A percentile compares a stretch with the other conserved stretches of the same genome.
Conservation (phyloP, 2,888 invertebrate species). For the Nasonovia ribisnigri region DNA sequence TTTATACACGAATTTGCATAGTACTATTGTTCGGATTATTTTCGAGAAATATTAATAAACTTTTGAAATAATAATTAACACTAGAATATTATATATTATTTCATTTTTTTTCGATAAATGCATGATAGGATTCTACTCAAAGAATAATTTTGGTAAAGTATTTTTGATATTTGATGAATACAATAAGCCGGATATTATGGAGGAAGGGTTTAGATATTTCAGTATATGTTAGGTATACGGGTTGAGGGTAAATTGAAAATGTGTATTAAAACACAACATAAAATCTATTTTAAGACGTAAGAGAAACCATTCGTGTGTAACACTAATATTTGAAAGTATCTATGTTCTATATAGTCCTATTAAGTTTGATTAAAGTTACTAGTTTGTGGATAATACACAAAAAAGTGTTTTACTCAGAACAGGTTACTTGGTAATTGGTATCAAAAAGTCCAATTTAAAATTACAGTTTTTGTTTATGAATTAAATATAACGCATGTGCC, state of each 20-base stretch:
- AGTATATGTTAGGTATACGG: not conserved
- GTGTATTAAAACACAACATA: not conserved
- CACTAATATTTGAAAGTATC: not conserved
- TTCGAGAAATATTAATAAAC: not conserved
- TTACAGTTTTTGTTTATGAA: not conserved
- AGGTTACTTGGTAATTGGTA: not conserved
- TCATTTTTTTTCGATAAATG: not conserved
- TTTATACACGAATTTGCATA: not conserved
- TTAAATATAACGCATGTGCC: not conserved
- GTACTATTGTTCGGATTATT: not conserved
- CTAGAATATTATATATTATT: not conserved
- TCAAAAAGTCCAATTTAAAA: not conserved
- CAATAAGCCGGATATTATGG: not conserved
- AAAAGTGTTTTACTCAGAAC: not conserved
- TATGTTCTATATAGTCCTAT: not conserved
- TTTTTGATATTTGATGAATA: not conserved
- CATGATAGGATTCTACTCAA: not conserved
- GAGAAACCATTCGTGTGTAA: not conserved
- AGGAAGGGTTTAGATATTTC: not conserved
- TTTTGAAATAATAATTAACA: not conserved
- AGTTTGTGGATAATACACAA: not conserved
- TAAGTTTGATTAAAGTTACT: not conserved
- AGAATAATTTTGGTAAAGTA: not conserved
- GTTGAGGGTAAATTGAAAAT: not conserved
- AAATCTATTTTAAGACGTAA: not conserved